Percentiles rank a stretch among this genome's conserved stretches.
Conservation (phyloP, 2,113 vertebrate species). For the Xenopus borealis region DNA sequence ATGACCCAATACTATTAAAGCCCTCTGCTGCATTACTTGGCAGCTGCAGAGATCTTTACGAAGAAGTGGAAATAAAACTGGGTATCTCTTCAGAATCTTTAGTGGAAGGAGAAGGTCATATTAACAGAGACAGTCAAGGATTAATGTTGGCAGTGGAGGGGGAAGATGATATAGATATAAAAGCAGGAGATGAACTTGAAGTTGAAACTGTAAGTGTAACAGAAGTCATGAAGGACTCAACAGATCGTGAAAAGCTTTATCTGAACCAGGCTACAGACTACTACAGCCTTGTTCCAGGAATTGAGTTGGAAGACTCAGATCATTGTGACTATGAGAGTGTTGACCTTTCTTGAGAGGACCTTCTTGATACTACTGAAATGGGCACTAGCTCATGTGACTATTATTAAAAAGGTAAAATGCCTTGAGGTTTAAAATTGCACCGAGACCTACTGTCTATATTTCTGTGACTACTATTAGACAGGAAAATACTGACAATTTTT, state of each 20-base stretch:
- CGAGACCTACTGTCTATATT: too few species aligned
- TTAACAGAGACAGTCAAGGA: not conserved
- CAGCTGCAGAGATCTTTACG: slow-evolving; percentile 74
- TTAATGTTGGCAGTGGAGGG: slow-evolving; percentile 39
- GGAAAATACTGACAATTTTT: too few species aligned
- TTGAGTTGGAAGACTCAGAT: slow-evolving; percentile 82
- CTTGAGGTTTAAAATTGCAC: not conserved
- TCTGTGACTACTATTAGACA: too few species aligned
- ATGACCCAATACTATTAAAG: slow-evolving; percentile 67
- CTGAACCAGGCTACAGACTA: slow-evolving; percentile 80
- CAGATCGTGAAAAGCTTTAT: slow-evolving; percentile 81
- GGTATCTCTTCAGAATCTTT: slow-evolving; percentile 64
- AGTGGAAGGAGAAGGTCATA: not conserved
- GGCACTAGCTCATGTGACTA: too few species aligned
- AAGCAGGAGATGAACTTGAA: slow-evolving; percentile 58
- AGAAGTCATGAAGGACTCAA: slow-evolving; percentile 82
- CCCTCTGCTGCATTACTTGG: slow-evolving; percentile 62
- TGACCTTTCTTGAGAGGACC: slow-evolving; percentile 60
- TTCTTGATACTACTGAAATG: too few species aligned
- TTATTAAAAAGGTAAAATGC: not conserved
- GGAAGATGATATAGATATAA: slow-evolving; percentile 40
- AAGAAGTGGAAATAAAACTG: slow-evolving; percentile 78
- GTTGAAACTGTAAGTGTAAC: slow-evolving; percentile 75
- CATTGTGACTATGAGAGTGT: slow-evolving; percentile 80
- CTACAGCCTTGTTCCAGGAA: slow-evolving; percentile 82